Evolutionary conservation across 2,797 vertebrate genomes (phyloP).

Genomic region (Typhlichthys eigenmanni): DNA sequence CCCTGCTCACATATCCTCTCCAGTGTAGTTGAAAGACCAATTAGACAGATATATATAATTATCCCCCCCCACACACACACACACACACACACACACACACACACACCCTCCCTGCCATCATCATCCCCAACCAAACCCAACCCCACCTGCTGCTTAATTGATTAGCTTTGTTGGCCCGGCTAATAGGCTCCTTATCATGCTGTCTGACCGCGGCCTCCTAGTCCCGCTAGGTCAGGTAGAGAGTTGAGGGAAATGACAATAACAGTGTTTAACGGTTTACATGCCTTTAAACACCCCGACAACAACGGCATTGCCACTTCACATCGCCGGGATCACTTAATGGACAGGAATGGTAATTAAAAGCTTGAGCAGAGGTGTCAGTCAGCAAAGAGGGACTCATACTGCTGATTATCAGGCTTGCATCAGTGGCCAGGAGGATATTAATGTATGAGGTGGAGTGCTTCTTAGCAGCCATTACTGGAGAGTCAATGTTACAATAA

Average conservation of each 20-base stretch:
- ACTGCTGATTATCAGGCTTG: no score
- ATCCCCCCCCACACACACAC: not conserved
- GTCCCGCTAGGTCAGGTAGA: conserved; percentile 50
- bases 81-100: conserved; percentile 24
- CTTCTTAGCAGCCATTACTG: no score
- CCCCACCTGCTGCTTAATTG: conserved; percentile 68
- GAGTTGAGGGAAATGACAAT: conserved; percentile 41
- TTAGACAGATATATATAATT: conserved; percentile 49
- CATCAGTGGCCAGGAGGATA: no score
- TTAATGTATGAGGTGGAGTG: no score
- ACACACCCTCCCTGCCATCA: not conserved
- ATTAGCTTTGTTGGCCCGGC: conserved; percentile 67
- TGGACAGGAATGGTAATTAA: conserved; percentile 56
- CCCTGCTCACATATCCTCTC: conserved; percentile 9
- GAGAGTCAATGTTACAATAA: no score
- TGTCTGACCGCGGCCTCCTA: conserved; percentile 46
- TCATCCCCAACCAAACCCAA: conserved; percentile 14
- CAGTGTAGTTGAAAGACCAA: conserved; percentile 36
- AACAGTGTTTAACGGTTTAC: conserved; percentile 62
- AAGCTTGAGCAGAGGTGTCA: conserved; percentile 26
- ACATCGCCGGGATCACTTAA: not conserved
- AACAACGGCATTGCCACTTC: conserved; percentile 21
- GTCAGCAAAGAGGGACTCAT: no score
- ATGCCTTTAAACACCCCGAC: conserved; percentile 48
- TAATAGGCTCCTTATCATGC: conserved; percentile 67